These are phyloP conservation scores for Stegophylla sp. DNA, from an alignment of 2,888 invertebrate species.

Conservation along the genomic window DNA sequence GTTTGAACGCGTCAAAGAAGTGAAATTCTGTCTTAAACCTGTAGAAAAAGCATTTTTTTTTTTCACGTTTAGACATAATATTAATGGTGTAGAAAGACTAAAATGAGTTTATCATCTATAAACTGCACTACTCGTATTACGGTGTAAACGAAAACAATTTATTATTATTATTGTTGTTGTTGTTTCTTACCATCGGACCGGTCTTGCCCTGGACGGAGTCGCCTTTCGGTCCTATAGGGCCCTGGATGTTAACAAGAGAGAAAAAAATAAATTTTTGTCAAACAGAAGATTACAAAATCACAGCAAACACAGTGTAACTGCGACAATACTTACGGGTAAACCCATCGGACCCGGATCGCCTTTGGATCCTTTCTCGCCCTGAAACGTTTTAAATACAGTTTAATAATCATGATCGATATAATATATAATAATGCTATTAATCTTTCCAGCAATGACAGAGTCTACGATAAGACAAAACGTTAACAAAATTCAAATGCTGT, in stretches of 20 bases:
- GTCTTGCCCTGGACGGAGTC: slow-evolving; percentile 78
- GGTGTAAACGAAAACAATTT: neutral
- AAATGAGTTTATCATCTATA: neutral
- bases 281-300: too few relatives aligned
- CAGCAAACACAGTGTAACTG: too few relatives aligned
- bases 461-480: too few relatives aligned
- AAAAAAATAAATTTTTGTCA: neutral
- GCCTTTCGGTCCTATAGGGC: slow-evolving; percentile 82
- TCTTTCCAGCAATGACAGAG: too few relatives aligned
- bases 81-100: neutral
- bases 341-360: slow-evolving; percentile 95
- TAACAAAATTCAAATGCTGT: too few relatives aligned
- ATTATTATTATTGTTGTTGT: too few relatives aligned
- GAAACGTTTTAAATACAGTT: slow-evolving; percentile 61
- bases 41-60: slow-evolving; percentile 54
- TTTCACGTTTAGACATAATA: neutral
- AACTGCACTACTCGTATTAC: too few relatives aligned
- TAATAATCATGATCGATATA: too few relatives aligned
- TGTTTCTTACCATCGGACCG: slow-evolving; percentile 78
- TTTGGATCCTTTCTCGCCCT: slow-evolving; percentile 83
- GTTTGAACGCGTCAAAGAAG: slow-evolving; percentile 57
- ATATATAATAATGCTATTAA: too few relatives aligned
- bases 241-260: slow-evolving; percentile 67
- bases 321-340: slow-evolving; percentile 80
- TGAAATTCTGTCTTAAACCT: slow-evolving; percentile 50